phyloP scores from a whole-genome alignment of 2,888 invertebrate genomes.

The Acleris holmiana region DNA sequence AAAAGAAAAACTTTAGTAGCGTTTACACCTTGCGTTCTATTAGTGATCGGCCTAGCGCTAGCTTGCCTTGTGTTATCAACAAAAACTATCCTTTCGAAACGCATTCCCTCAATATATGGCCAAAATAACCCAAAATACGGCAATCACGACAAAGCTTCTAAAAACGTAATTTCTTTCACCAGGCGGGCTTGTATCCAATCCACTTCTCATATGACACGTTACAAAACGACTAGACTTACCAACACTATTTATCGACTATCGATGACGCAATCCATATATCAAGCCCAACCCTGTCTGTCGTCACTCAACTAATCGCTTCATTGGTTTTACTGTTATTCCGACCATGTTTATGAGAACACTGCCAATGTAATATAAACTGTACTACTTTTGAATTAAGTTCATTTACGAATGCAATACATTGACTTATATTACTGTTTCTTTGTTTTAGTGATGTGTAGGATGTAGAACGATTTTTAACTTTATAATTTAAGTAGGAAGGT shows the following conservation, averaged over 20 bases:
- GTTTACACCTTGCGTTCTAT: too few species aligned
- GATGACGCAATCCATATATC: slow-evolving; percentile 15
- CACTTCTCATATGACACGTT: background rate
- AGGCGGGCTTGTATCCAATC: background rate
- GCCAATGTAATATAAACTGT: slow-evolving; percentile 8
- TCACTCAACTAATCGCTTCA: slow-evolving; percentile 35
- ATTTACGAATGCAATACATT: slow-evolving; percentile 2
- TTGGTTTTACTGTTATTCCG: slow-evolving; percentile 28
- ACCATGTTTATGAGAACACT: background rate
- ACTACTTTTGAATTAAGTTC: background rate
- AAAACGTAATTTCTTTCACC: background rate
- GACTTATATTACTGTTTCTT: slow-evolving; percentile 1
- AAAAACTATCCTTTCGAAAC: too few species aligned
- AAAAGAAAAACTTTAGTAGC: too few species aligned
- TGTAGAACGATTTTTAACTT: background rate
- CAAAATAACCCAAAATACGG: too few species aligned
- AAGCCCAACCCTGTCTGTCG: slow-evolving; percentile 25
- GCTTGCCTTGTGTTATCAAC: too few species aligned
- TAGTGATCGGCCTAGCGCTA: too few species aligned
- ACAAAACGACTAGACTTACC: slow-evolving; percentile 5
- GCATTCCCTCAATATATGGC: too few species aligned
- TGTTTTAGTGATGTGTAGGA: background rate
- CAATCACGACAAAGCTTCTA: too few species aligned
- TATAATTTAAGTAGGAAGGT: background rate
- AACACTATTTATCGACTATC: slow-evolving; percentile 24